phyloP scores from a whole-genome alignment of 2,888 invertebrate species.

The Archaeoteleia sp. region DNA sequence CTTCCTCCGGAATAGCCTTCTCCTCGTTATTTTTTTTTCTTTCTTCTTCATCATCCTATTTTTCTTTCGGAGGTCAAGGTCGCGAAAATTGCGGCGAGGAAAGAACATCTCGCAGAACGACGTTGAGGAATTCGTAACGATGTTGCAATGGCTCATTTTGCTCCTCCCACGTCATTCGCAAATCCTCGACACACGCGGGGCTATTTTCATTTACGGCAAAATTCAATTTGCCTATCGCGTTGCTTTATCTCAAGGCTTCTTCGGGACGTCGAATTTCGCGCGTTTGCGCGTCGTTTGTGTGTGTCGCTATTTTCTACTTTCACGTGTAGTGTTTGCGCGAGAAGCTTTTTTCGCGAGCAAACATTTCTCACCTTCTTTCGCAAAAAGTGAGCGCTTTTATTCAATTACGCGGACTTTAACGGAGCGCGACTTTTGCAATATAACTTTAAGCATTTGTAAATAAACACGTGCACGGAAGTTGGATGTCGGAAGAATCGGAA shows the following conservation, averaged over 20 bases:
- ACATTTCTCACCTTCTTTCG: no score
- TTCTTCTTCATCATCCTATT: neutral
- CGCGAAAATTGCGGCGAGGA: conserved; percentile 11
- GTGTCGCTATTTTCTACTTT: no score
- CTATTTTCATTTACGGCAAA: conserved; percentile 25
- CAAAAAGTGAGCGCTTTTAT: no score
- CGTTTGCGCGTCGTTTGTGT: no score
- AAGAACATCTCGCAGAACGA: conserved; percentile 2
- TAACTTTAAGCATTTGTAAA: neutral
- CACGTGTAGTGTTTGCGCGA: no score
- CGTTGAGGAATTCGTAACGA: conserved; percentile 24
- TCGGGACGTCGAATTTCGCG: no score
- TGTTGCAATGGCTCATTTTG: conserved; percentile 21
- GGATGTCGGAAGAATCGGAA: conserved; percentile 20
- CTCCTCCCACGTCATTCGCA: conserved; percentile 17
- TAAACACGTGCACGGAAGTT: neutral
- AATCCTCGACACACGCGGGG: conserved; percentile 21
- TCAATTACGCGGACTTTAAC: no score
- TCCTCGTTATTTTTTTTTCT: no score
- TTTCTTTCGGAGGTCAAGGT: conserved; percentile 18
- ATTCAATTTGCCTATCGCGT: conserved; percentile 14
- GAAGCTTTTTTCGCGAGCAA: no score
- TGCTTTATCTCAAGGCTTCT: neutral
- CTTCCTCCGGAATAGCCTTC: no score
- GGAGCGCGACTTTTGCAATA: no score